phyloP scores from a whole-genome alignment of 1,140 invertebrate species.

The Cotesia glomerata region DNA sequence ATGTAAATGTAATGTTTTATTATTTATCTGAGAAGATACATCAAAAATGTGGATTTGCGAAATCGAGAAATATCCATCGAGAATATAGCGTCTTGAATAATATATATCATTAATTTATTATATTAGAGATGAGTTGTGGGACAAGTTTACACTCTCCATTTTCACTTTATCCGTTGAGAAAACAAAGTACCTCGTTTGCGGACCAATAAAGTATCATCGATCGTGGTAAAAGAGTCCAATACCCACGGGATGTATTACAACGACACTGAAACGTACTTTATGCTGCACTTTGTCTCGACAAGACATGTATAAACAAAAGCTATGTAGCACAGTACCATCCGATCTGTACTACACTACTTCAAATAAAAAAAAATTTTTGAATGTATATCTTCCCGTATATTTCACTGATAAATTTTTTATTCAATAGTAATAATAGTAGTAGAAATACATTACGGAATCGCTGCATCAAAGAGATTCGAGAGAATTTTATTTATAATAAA shows the following conservation, averaged over 20 bases:
- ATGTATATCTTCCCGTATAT: too few species aligned
- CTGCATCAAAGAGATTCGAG: too few species aligned
- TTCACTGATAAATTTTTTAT: too few species aligned
- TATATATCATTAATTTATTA: neutral
- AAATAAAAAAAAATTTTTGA: too few species aligned
- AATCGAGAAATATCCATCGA: neutral
- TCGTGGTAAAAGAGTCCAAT: slow-evolving; percentile 13
- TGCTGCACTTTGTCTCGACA: slow-evolving; percentile 16
- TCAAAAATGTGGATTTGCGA: neutral
- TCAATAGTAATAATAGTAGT: too few species aligned
- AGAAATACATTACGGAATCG: too few species aligned
- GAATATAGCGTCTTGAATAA: neutral
- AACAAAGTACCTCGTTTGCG: slow-evolving; percentile 1
- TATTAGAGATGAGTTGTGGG: neutral
- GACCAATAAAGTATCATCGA: slow-evolving; percentile 16
- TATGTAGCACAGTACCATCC: neutral
- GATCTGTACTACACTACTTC: too few species aligned
- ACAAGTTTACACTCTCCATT: slow-evolving; percentile 19
- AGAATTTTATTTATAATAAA: too few species aligned
- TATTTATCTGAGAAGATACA: neutral
- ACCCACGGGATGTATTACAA: slow-evolving; percentile 16
- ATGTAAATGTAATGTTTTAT: too few species aligned
- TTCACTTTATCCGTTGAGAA: slow-evolving; percentile 6
- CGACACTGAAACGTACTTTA: slow-evolving; percentile 16
- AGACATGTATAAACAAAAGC: neutral